phyloP scores from a whole-genome alignment of 2,888 invertebrate species.

The Acrocyrtus sp. region DNA sequence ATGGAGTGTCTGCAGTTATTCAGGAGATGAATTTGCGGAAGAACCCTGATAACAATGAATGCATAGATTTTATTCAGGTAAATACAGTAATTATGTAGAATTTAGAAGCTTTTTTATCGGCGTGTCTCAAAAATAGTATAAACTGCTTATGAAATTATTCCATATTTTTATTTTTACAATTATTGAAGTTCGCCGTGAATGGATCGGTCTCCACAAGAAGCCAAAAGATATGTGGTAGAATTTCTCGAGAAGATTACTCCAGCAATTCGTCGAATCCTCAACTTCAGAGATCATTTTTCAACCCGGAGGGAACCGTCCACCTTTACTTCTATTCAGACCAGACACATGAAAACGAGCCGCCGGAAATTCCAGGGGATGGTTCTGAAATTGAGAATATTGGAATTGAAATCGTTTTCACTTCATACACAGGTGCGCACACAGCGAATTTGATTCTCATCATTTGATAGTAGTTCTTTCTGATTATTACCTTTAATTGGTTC shows the following conservation, averaged over 20 bases:
- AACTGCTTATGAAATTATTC: not conserved
- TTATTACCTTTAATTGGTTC: not conserved
- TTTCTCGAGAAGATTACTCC: conserved; percentile 5
- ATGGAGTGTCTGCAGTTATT: conserved; percentile 36
- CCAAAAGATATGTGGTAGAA: conserved; percentile 31
- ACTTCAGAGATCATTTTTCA: conserved; percentile 28
- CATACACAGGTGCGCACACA: conserved; percentile 29
- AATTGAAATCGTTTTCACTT: conserved; percentile 43
- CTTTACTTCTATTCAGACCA: conserved; percentile 24
- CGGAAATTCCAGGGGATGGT: not conserved
- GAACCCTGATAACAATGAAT: not conserved
- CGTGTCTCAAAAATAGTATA: not conserved
- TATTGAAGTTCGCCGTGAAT: conserved; percentile 8
- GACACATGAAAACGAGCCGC: not conserved
- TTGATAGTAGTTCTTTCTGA: not conserved
- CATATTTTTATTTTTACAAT: not conserved
- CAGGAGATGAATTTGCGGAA: conserved; percentile 33
- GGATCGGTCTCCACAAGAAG: not conserved
- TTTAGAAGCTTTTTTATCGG: too few species aligned
- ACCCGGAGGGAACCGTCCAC: conserved; percentile 16
- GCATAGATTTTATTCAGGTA: conserved; percentile 27
- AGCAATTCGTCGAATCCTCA: not conserved
- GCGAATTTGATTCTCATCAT: not conserved
- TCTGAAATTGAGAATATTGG: conserved; percentile 30
- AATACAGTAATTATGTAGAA: too few species aligned